Base-by-base conservation (phyloP, 1,140 invertebrate species). In the Lethrus apterus region DNA sequence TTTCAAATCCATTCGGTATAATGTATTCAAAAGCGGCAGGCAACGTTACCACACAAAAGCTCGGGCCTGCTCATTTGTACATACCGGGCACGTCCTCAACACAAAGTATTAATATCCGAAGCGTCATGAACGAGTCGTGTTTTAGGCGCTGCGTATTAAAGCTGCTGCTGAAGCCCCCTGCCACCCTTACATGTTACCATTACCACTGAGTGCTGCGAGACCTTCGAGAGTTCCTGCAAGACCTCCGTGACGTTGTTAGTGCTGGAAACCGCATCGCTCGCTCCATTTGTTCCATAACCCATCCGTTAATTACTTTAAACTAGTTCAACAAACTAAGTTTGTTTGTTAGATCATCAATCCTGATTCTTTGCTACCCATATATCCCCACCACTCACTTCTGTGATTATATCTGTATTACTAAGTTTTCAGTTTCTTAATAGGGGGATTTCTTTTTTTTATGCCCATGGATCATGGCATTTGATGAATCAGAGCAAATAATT, bases 281-380 rank as follows among this genome's bases (percentile, higher is more conserved):
- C 40, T 43, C 52, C 52, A 51, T 54, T 54, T 51, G 44, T 47
- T 54, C 41, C 46, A 54, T 54, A 54, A 54, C 49, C 52, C 52
- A 54, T 54, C 49, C 51, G 52, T 54, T 54, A 54, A 54, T 54
- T 54, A 54, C 49, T 32, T 40, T 23, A 45, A 53, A 53, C 14
- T 50, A 46, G 33, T 31, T 31, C 42, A 15, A 44, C 42, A 44
- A 24, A 21, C 29, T 33, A 42, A 44, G 29, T 44, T 20, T 20
- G 42, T 44, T 44, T 32, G 21, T 17, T 17, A 23, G 42, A 19
- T 33, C 42, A 44, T 44, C 42, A 44, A 44, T 44, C 42, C 29
- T 33, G 23, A 26, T n/a, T 5, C n/a, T 26, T n/a, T n/a, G 23
- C 23, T n/a, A n/a, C n/a, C n/a, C n/a, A n/a, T n/a, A n/a, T n/a